These are phyloP conservation scores for Octomys mimax DNA, from an alignment of 2,797 vertebrate genomes.

Conservation along the genomic window DNA sequence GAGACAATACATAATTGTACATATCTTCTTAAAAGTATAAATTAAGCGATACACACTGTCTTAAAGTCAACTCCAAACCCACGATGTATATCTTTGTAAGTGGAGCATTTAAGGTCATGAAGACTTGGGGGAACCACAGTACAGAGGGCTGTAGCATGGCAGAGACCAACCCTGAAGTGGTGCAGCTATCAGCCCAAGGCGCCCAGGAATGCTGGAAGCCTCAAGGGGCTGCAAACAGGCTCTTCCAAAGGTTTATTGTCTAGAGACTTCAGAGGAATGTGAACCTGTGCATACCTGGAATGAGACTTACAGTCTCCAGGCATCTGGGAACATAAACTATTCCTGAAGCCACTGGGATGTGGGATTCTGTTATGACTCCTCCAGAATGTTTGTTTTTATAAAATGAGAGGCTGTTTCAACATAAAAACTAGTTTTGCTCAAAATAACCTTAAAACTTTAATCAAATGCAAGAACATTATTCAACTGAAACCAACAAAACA, in stretches of 20 bases:
- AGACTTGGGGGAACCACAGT: not conserved
- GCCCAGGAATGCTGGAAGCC: rapidly evolving
- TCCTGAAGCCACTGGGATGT: not conserved
- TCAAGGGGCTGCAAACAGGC: not conserved
- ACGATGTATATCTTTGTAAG: not conserved
- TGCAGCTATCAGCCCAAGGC: rapidly evolving
- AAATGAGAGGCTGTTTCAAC: not conserved
- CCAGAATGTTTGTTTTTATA: not conserved
- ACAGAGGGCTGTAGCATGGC: not conserved
- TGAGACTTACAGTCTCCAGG: not conserved
- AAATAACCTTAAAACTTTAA: not conserved
- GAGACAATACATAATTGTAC: not conserved
- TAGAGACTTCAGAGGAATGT: not conserved
- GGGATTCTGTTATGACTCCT: not conserved
- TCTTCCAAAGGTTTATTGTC: not conserved
- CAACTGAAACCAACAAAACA: not conserved
- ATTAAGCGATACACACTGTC: not conserved
- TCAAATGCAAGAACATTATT: not conserved
- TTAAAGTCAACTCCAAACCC: rapidly evolving
- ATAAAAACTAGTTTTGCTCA: not conserved
- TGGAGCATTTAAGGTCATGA: not conserved
- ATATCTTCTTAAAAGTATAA: not conserved
- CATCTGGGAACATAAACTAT: not conserved
- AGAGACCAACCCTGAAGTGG: not conserved
- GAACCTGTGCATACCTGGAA: not conserved